Percentiles rank a stretch among this genome's conserved stretches.
These are phyloP conservation scores for Aradophagus sp. DNA, from an alignment of 1,140 invertebrate genomes.

Conservation along the genomic window DNA sequence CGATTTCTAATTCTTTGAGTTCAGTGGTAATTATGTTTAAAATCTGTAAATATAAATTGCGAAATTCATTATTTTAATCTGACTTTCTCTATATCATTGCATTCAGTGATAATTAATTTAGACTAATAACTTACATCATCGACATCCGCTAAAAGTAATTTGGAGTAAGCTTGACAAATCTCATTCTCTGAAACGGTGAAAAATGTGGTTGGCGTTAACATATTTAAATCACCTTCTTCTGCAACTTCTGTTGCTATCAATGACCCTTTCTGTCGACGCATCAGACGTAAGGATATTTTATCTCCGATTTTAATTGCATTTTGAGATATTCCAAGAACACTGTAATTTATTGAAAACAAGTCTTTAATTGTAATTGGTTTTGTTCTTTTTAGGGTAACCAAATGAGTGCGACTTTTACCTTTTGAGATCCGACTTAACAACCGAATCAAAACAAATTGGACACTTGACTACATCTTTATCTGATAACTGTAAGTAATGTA, in stretches of 20 bases:
- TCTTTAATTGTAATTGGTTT: too few relatives aligned
- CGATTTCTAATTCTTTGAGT: slow-evolving; percentile 79
- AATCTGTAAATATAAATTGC: slow-evolving; percentile 69
- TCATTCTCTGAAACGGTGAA: slow-evolving; percentile 73
- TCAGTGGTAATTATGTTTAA: slow-evolving; percentile 84
- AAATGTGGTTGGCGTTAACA: slow-evolving; percentile 63
- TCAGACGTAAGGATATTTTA: slow-evolving; percentile 86
- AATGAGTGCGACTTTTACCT: too few relatives aligned
- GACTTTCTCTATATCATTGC: slow-evolving; percentile 1
- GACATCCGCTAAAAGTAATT: slow-evolving; percentile 83
- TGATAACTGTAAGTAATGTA: slow-evolving; percentile 91
- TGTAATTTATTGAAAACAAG: too few relatives aligned
- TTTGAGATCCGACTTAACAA: slow-evolving; percentile 87
- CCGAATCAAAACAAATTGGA: slow-evolving; percentile 89
- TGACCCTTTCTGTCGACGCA: slow-evolving; percentile 88
- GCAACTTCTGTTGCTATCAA: slow-evolving; percentile 82
- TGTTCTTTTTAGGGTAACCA: too few relatives aligned
- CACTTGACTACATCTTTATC: slow-evolving; percentile 86
- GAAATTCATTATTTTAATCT: too few relatives aligned
- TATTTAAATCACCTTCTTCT: slow-evolving; percentile 56
- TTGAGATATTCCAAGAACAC: slow-evolving; percentile 78
- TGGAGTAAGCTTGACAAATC: slow-evolving; percentile 79
- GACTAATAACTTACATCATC: slow-evolving; percentile 75
- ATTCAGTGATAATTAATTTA: too few relatives aligned
- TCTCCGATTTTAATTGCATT: slow-evolving; percentile 81